These are phyloP conservation scores for Drosophila pachea DNA, from an alignment of 1,140 invertebrate genomes.

Conservation along the genomic window DNA sequence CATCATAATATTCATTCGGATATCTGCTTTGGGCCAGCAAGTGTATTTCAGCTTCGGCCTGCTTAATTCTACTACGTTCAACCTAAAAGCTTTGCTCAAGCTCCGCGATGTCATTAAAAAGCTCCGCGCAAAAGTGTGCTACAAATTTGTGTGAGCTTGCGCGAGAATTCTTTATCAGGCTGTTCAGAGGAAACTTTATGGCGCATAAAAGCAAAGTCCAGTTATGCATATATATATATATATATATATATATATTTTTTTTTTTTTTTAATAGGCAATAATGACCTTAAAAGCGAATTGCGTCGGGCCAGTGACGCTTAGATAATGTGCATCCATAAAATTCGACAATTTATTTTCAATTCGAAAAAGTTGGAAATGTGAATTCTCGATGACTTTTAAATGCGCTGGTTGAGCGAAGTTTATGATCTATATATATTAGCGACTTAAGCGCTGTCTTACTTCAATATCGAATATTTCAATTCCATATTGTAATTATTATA, in stretches of 20 bases:
- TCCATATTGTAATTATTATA: background rate
- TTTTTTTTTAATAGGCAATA: no score
- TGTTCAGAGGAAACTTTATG: background rate
- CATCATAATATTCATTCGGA: no score
- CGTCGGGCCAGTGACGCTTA: constrained; percentile 23
- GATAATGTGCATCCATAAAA: constrained; percentile 14
- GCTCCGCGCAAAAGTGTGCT: constrained; percentile 56
- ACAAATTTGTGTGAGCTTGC: background rate
- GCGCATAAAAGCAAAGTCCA: no score
- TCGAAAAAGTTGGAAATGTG: no score
- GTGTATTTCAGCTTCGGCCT: background rate
- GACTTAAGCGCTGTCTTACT: no score
- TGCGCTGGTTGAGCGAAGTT: constrained; percentile 8
- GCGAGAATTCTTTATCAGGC: background rate
- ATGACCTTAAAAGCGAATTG: background rate
- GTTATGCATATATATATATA: background rate
- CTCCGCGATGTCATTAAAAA: constrained; percentile 28
- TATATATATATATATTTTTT: background rate
- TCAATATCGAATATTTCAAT: background rate
- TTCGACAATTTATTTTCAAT: constrained; percentile 20
- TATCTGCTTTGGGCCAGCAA: background rate
- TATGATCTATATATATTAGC: no score
- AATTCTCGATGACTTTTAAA: constrained; percentile 7
- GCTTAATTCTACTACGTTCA: background rate
- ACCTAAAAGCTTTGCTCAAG: constrained; percentile 46